Conservation (phyloP, 1,140 invertebrate species). For the Eubasilissa regina region DNA sequence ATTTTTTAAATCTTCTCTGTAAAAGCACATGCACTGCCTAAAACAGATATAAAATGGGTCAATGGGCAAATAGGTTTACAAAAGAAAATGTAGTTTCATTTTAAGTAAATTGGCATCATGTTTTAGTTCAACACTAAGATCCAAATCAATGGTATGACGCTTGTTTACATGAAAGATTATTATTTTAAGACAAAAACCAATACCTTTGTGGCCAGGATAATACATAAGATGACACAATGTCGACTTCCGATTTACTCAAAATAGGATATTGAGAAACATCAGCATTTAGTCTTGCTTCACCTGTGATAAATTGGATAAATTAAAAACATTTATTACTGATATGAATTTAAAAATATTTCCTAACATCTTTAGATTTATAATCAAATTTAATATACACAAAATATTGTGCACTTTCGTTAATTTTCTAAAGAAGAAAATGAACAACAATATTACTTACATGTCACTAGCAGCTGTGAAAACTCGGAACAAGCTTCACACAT, state of each 20-base stretch:
- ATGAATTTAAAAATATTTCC: not conserved
- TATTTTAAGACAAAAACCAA: not conserved
- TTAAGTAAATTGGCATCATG: slow-evolving; percentile 1
- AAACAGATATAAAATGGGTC: slow-evolving; percentile 61
- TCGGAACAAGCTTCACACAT: slow-evolving; percentile 88
- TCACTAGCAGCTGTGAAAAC: slow-evolving; percentile 83
- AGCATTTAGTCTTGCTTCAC: slow-evolving; percentile 75
- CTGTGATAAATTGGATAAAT: slow-evolving; percentile 64
- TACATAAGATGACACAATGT: slow-evolving; percentile 79
- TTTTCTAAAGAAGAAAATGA: not conserved
- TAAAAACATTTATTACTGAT: not conserved
- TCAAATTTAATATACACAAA: too few relatives aligned
- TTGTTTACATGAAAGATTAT: not conserved
- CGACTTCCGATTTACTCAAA: slow-evolving; percentile 77
- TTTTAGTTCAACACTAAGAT: not conserved
- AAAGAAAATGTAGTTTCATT: not conserved
- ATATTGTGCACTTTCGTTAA: too few relatives aligned
- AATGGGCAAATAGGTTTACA: not conserved
- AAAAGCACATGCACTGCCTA: slow-evolving; percentile 94
- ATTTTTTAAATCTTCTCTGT: slow-evolving; percentile 91
- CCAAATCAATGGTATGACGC: not conserved
- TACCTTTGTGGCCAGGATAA: slow-evolving; percentile 82
- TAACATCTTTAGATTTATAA: not conserved
- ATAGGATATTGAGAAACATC: slow-evolving; percentile 76
- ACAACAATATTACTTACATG: slow-evolving; percentile 78